phyloP scores from a whole-genome alignment of 2,113 vertebrate genomes.

The Oenanthe melanoleuca region DNA sequence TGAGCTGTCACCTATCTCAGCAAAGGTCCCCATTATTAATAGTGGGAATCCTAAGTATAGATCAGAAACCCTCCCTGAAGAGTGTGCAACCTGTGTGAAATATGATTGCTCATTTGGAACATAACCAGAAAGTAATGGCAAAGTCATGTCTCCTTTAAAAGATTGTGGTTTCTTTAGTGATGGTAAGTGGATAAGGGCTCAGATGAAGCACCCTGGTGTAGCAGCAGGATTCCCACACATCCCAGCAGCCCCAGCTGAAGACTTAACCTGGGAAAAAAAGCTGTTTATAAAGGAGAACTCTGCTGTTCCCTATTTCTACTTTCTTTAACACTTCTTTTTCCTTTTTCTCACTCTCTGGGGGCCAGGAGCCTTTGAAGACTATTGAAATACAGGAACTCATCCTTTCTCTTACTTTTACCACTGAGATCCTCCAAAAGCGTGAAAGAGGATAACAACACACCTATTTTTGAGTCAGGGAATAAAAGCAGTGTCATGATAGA shows the following conservation, averaged over 20 bases:
- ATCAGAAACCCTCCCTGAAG: constrained; percentile 51
- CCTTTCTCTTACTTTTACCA: background rate
- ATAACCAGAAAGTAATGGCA: constrained; percentile 36
- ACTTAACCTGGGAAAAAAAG: background rate
- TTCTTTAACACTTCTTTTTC: background rate
- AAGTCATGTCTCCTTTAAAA: constrained; percentile 31
- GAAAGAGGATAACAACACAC: background rate
- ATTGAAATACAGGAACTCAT: background rate
- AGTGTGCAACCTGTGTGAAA: constrained; percentile 26
- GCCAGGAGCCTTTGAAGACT: background rate
- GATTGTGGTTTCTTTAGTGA: background rate
- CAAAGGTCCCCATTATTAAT: constrained; percentile 37
- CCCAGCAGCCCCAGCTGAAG: background rate
- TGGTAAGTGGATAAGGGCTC: background rate
- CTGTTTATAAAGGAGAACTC: background rate
- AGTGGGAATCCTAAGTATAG: constrained; percentile 26
- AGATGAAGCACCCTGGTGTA: background rate
- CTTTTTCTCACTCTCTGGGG: background rate
- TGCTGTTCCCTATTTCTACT: background rate
- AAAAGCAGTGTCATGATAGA: background rate
- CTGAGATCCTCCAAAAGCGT: background rate
- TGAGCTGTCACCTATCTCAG: constrained; percentile 31
- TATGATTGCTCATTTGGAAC: constrained; percentile 38
- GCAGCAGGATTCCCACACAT: background rate
- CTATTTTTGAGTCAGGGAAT: background rate